Percentiles rank a stretch among this genome's conserved stretches.
Conservation (phyloP, 1,140 invertebrate genomes). For the Pseudomyrmex dendroicus region DNA sequence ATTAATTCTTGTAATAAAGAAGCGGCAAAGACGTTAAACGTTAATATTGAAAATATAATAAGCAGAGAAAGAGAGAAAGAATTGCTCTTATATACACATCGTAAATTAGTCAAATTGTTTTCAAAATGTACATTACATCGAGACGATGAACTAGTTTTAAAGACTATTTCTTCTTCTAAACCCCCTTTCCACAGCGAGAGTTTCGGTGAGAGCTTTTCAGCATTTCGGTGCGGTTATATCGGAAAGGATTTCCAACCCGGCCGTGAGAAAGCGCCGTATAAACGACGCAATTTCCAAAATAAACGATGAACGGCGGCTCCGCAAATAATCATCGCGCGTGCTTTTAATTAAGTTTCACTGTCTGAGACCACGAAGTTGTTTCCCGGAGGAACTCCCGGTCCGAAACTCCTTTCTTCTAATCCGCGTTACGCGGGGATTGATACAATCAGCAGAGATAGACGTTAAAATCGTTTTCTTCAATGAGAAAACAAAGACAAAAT, state of each 20-base stretch:
- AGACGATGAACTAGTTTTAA: not conserved
- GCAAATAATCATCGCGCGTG: slow-evolving; percentile 86
- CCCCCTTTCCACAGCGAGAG: not conserved
- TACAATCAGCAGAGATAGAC: not conserved
- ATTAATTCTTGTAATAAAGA: slow-evolving; percentile 16
- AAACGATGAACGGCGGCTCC: slow-evolving; percentile 82
- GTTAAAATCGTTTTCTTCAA: not conserved
- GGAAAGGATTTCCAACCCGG: slow-evolving; percentile 50
- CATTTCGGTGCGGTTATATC: not conserved
- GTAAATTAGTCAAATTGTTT: not conserved
- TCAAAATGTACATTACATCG: no score
- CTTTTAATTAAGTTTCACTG: slow-evolving; percentile 85
- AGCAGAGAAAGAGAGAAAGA: not conserved
- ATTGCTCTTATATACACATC: not conserved
- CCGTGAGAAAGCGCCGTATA: slow-evolving; percentile 71
- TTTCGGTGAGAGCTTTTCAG: not conserved
- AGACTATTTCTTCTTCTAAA: no score
- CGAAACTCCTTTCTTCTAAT: slow-evolving; percentile 79
- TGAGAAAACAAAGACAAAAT: not conserved
- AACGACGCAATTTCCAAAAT: slow-evolving; percentile 85
- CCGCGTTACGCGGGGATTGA: slow-evolving; percentile 64
- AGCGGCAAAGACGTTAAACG: not conserved
- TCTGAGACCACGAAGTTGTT: slow-evolving; percentile 70
- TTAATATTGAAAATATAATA: not conserved
- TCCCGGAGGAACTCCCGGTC: slow-evolving; percentile 65